Conservation (phyloP, 2,113 vertebrate genomes). For the Grallaria varia region DNA sequence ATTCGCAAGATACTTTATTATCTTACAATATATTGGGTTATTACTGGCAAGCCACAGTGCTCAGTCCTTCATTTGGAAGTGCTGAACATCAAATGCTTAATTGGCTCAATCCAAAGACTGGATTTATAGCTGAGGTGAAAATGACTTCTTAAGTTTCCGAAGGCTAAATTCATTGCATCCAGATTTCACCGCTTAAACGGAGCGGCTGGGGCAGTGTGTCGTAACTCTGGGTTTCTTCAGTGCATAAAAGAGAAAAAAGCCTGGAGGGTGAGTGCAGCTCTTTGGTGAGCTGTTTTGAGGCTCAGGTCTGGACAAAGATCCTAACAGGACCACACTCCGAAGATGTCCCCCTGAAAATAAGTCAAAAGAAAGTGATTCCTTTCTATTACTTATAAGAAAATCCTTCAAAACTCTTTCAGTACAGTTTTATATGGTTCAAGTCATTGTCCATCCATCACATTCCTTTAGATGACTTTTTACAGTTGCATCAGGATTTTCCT, state of each 20-base stretch:
- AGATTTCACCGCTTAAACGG: not conserved
- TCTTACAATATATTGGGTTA: not conserved
- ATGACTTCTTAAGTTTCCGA: not conserved
- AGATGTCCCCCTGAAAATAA: not conserved
- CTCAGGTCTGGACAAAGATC: not conserved
- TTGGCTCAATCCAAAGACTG: not conserved
- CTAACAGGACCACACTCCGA: not conserved
- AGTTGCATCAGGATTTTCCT: not conserved
- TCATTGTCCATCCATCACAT: not conserved
- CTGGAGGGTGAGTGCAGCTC: not conserved
- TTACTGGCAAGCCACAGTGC: not conserved
- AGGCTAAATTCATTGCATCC: not conserved
- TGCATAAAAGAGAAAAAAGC: not conserved
- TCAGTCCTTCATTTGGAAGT: not conserved
- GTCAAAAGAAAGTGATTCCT: not conserved
- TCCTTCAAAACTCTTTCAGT: not conserved
- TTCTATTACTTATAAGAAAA: not conserved
- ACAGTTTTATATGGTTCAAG: not conserved
- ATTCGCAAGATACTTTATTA: not conserved
- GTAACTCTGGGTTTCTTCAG: not conserved
- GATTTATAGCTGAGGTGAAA: conserved; percentile 22
- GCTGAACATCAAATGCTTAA: not conserved
- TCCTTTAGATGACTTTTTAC: not conserved
- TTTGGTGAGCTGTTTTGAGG: not conserved
- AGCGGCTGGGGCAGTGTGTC: not conserved